Percentiles rank a stretch among this genome's conserved stretches.
Conservation (phyloP, 2,888 invertebrate species). For the Meteorus colon region DNA sequence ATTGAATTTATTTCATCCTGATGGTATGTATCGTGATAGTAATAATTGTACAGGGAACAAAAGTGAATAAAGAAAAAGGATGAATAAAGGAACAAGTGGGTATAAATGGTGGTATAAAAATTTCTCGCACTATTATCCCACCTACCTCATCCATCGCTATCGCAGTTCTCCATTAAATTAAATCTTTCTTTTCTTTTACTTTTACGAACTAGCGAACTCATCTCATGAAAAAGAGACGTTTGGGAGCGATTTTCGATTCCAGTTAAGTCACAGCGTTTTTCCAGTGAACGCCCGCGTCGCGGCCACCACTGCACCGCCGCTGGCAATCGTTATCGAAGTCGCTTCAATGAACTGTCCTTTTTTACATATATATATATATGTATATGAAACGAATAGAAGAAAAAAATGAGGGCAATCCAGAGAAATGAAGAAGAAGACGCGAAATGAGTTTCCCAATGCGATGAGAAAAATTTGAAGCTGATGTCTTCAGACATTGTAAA, state of each 20-base stretch:
- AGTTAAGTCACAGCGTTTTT: constrained; percentile 43
- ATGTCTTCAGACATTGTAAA: background rate
- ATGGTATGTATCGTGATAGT: background rate
- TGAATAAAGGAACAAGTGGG: background rate
- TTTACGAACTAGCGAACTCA: constrained; percentile 42
- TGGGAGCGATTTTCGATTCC: constrained; percentile 50
- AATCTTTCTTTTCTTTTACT: constrained; percentile 48
- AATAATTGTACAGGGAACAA: background rate
- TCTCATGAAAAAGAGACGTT: constrained; percentile 51
- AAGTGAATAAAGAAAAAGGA: background rate
- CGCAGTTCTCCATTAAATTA: constrained; percentile 51
- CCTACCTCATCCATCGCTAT: constrained; percentile 39
- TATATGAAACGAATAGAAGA: constrained; percentile 29
- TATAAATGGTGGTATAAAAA: constrained; percentile 7
- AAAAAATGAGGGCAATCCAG: constrained; percentile 2
- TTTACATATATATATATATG: constrained; percentile 18
- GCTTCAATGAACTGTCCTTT: constrained; percentile 48
- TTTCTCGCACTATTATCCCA: constrained; percentile 26
- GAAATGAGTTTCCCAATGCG: background rate
- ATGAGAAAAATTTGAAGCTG: background rate
- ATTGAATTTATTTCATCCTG: background rate
- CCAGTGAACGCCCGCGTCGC: constrained; percentile 19
- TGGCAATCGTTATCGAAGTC: constrained; percentile 48
- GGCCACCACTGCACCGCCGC: constrained; percentile 37
- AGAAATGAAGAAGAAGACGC: background rate